Base-by-base conservation (phyloP, 2,888 invertebrate genomes). In the Spodoptera picta region DNA sequence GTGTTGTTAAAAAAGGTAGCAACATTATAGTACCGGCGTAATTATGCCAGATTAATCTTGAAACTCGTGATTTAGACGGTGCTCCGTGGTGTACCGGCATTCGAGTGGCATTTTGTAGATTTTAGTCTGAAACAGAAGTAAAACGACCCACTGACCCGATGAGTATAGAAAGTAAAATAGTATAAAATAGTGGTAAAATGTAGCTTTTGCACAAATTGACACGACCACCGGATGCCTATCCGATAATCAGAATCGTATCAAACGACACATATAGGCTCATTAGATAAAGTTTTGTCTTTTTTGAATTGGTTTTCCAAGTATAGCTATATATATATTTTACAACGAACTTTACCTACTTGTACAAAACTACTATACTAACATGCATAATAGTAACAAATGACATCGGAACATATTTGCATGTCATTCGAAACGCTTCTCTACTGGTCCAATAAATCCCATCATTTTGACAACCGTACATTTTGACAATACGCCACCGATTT, bases 391-490 rank as follows among this genome's bases (percentile, higher is more conserved):
- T 12, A 54, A 55, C 56, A 69, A 59, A 69, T 73, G 65, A 44
- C 65, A 60, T 46, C 14, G 51, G 65, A 58, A 65, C 64, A 70
- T 66, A 74, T 76, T 70, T 75, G 73, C 73, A 75, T 75, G 50
- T 62, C 59, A 69, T 75, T 75, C 43, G 76, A 58, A n/a, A 53
- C 69, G 66, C 64, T 64, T 6, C 42, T 48, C 55, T 55, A 47
- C 44, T 19, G 47, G 12, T 57, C 58, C 70, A 86, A 92, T 93
- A 93, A 92, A 92, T 92, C 88, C 85, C 78, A 89, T 92, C 90
- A 90, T 80, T 87, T 77, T 91, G 91, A 92, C 92, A 92, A 87
- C 89, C 92, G 90, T 92, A 90, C 89, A 90, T 87, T 92, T 77
- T 89, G 88, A 86, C 91, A 92, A 91, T 92, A 90, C 90, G 89